A percentile compares a stretch with the other conserved stretches of the same genome.
phyloP scores from a whole-genome alignment of 2,113 vertebrate genomes.

The Triplophysa siluroides region DNA sequence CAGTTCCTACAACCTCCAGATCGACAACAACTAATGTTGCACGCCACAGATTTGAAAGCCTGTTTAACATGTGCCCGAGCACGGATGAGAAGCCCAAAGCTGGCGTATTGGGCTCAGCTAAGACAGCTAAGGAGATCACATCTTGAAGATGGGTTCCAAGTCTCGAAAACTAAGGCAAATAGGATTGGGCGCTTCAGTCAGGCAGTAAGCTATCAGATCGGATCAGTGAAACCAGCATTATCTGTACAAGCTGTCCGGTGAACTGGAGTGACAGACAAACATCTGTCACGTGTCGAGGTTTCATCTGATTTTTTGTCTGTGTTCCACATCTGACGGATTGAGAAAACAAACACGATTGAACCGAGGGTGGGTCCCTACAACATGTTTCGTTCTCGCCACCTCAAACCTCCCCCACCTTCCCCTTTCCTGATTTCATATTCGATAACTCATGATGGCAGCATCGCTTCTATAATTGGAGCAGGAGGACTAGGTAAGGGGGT shows the following conservation, averaged over 20 bases:
- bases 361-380: constrained; percentile 21
- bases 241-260: constrained; percentile 22
- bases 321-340: background rate
- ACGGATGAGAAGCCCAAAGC: constrained; percentile 35
- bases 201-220: constrained; percentile 51
- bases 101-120: constrained; percentile 17
- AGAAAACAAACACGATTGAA: constrained; percentile 21
- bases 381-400: constrained; percentile 57
- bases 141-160: constrained; percentile 33
- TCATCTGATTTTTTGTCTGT: background rate
- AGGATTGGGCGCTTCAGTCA: constrained; percentile 39
- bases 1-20: constrained; percentile 11
- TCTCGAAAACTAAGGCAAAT: constrained; percentile 4
- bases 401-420: constrained; percentile 19
- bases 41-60: constrained; percentile 12
- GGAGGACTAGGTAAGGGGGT: constrained; percentile 31
- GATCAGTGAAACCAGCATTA: constrained; percentile 42
- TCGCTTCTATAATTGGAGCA: constrained; percentile 63
- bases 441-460: constrained; percentile 63
- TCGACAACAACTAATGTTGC: constrained; percentile 14
- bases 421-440: constrained; percentile 43
- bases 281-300: constrained; percentile 32
- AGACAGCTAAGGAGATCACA: constrained; percentile 35
- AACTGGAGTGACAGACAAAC: constrained; percentile 47
- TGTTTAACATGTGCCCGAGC: constrained; percentile 33